Conservation (phyloP, 2,888 invertebrate species). For the Suillia variegata region DNA sequence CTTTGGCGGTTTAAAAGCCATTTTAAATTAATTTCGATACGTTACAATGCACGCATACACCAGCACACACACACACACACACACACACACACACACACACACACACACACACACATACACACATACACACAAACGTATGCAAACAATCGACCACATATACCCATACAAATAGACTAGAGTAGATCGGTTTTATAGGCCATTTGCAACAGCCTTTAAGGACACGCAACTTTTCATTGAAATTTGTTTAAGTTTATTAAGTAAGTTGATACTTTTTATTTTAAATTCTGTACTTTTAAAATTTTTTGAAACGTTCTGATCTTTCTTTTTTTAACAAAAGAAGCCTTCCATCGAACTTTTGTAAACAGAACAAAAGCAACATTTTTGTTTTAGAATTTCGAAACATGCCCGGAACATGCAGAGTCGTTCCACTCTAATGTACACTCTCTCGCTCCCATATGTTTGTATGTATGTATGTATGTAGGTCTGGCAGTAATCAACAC, state of each 20-base stretch:
- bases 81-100: constrained; percentile 12
- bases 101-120: constrained; percentile 17
- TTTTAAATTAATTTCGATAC: constrained; percentile 52
- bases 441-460: not conserved
- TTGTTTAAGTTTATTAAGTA: too few relatives aligned
- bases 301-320: too few relatives aligned
- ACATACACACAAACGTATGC: not conserved
- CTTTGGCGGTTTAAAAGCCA: constrained; percentile 49
- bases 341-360: too few relatives aligned
- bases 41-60: constrained; percentile 3
- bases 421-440: not conserved
- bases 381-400: not conserved
- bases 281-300: too few relatives aligned
- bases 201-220: too few relatives aligned
- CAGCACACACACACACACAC: constrained; percentile 1
- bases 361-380: not conserved
- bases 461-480: not conserved
- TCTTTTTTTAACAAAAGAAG: too few relatives aligned
- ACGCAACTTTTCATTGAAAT: too few relatives aligned
- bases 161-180: too few relatives aligned
- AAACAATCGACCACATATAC: too few relatives aligned
- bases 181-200: too few relatives aligned
- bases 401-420: not conserved
- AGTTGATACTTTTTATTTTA: too few relatives aligned
- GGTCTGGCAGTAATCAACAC: constrained; percentile 5